phyloP scores from a whole-genome alignment of 2,113 vertebrate species.

The Aptenodytes forsteri region DNA sequence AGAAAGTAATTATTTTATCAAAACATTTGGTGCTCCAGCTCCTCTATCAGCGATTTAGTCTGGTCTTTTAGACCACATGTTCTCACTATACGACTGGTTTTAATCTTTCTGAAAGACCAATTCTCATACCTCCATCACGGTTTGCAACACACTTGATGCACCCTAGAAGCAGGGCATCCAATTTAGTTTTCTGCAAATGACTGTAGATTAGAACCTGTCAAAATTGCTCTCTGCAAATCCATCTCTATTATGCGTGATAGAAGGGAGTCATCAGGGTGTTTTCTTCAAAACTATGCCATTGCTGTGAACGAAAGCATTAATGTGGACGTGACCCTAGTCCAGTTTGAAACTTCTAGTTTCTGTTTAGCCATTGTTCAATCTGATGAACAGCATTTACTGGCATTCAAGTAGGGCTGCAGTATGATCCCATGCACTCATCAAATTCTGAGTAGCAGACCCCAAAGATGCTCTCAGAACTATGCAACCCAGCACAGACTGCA shows the following conservation, averaged over 20 bases:
- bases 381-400: not conserved
- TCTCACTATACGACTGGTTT: not conserved
- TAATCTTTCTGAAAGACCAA: not conserved
- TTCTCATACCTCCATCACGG: not conserved
- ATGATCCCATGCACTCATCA: not conserved
- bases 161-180: not conserved
- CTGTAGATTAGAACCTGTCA: not conserved
- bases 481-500: not conserved
- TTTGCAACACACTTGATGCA: not conserved
- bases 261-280: not conserved
- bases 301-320: not conserved
- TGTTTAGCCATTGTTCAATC: not conserved
- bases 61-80: not conserved
- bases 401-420: not conserved
- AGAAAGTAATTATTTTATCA: not conserved
- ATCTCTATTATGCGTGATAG: not conserved
- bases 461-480: not conserved
- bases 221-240: not conserved
- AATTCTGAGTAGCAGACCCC: not conserved
- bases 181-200: not conserved
- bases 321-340: not conserved
- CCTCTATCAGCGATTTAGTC: not conserved
- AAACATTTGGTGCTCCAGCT: not conserved
- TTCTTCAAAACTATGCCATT: not conserved
- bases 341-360: not conserved